Evolutionary conservation across 2,797 vertebrate species (phyloP).

Genomic region (Melanogrammus aeglefinus): DNA sequence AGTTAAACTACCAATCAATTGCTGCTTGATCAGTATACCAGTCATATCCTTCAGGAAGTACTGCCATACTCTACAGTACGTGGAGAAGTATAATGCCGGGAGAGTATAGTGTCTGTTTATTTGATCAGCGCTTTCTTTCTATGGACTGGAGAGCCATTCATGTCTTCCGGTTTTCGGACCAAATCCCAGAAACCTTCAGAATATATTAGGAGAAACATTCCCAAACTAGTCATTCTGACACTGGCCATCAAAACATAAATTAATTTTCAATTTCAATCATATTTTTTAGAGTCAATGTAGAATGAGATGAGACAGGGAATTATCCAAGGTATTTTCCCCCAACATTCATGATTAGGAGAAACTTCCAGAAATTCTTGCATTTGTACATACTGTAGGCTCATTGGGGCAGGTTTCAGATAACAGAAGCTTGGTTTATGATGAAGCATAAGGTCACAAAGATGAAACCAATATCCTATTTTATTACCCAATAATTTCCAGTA

Average conservation of each 20-base stretch:
- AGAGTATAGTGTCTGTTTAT: neutral
- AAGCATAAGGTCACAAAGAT: constrained; percentile 18
- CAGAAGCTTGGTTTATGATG: neutral
- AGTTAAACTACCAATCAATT: neutral
- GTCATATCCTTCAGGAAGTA: neutral
- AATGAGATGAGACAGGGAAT: too few species aligned
- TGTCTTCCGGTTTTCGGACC: too few species aligned
- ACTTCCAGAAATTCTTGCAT: neutral
- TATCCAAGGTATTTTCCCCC: neutral
- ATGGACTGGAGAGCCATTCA: too few species aligned
- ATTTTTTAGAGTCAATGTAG: neutral
- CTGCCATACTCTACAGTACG: neutral
- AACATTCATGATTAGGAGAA: too few species aligned
- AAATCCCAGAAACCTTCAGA: too few species aligned
- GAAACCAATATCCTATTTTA: constrained; percentile 32
- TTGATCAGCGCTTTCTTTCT: too few species aligned
- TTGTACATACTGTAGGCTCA: neutral
- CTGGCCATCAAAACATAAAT: neutral
- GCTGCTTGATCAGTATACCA: neutral
- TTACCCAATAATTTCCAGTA: constrained; percentile 46
- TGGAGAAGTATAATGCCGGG: neutral
- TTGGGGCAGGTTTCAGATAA: neutral
- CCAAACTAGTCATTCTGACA: neutral
- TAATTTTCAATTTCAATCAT: neutral
- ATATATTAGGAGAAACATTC: neutral